A percentile compares a stretch with the other conserved stretches of the same genome.
phyloP scores from a whole-genome alignment of 2,888 invertebrate species.

The Hypselothyrea guttata region DNA sequence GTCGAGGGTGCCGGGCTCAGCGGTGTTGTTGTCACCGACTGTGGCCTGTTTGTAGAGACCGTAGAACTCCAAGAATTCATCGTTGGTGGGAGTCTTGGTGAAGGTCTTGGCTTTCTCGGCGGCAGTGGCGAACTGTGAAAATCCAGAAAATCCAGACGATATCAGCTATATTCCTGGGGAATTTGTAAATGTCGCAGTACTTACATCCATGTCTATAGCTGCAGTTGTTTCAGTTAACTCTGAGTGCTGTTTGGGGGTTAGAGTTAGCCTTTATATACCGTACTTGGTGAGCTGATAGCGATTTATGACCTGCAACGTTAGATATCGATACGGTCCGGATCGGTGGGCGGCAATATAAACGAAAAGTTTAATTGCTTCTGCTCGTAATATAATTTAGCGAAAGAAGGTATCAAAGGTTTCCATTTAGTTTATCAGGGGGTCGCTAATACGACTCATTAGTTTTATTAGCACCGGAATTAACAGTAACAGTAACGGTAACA shows the following conservation, averaged over 20 bases:
- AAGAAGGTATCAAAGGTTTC: constrained; percentile 36
- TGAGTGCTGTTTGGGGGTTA: constrained; percentile 33
- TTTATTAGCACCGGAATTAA: constrained; percentile 26
- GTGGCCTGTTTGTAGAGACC: constrained; percentile 93
- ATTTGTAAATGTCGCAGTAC: constrained; percentile 19
- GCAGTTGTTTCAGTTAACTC: constrained; percentile 26
- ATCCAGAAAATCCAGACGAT: background rate
- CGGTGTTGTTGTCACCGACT: constrained; percentile 90
- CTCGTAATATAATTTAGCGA: constrained; percentile 23
- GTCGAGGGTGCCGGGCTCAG: constrained; percentile 92
- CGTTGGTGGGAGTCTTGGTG: constrained; percentile 89
- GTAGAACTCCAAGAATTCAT: constrained; percentile 92
- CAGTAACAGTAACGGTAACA: too few species aligned
- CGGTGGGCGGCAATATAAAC: constrained; percentile 4
- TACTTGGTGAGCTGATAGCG: constrained; percentile 26
- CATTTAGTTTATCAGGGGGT: constrained; percentile 17
- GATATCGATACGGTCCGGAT: constrained; percentile 29
- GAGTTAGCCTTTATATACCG: constrained; percentile 32
- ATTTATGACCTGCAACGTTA: constrained; percentile 32
- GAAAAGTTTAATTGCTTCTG: background rate
- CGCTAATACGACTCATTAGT: constrained; percentile 7
- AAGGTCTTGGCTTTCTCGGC: constrained; percentile 89
- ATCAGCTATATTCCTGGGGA: background rate
- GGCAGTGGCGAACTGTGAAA: constrained; percentile 87
- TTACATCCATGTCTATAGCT: constrained; percentile 58